Evolutionary conservation across 64 coral and sea anemone species (phyloP), one percentile per base, ranked within the genome.

Genomic region (Hydrozoanthus tunicans): DNA sequence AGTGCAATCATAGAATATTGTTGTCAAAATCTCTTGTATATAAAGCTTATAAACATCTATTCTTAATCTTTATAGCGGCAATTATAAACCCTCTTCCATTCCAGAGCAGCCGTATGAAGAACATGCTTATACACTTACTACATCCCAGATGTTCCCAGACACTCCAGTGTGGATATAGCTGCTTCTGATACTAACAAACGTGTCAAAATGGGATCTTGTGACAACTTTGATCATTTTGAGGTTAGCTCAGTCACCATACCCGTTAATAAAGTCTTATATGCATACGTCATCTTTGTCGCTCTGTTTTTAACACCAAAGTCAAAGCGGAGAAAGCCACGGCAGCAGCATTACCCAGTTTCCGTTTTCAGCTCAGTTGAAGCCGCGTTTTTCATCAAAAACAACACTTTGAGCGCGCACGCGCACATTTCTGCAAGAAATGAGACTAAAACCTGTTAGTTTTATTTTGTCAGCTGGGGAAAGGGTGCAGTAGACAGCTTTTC

Each of bases 61-160:
- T 43, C 32, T 43, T 43, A 43, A 43, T 43, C 32, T 43, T 20
- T 62, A 12, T 62, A 1, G 12, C 10, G 17, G 13, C 0, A 43
- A 54, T n/a, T n/a, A 56, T 53, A 56, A 14, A 53, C 15, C 53
- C 4, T 53, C 23, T 25, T 20, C 32, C 32, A 43, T 43, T 43
- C 32, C 32, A 43, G 32, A 2, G 32, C 32, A 43, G 32, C 32
- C 32, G 10, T 75, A 32, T 6, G 32, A 75, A 25, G 11, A 6
- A 15, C 4, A 11, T 55, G 51, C 32, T 43, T 43, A 59, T 17
- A 69, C 59, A 93, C 94, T 93, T 81, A 96, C 94, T 61, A 93
- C 90, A 61, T 93, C 91, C 94, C 94, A 96, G 81, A 91, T 75
- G n/a, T 81, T 83, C 12, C 82, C 94, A 65, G 92, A 80, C 11